A percentile compares a stretch with the other conserved stretches of the same genome.
These are phyloP conservation scores for Ranitomeya imitator DNA, from an alignment of 2,113 vertebrate genomes.

Conservation along the genomic window DNA sequence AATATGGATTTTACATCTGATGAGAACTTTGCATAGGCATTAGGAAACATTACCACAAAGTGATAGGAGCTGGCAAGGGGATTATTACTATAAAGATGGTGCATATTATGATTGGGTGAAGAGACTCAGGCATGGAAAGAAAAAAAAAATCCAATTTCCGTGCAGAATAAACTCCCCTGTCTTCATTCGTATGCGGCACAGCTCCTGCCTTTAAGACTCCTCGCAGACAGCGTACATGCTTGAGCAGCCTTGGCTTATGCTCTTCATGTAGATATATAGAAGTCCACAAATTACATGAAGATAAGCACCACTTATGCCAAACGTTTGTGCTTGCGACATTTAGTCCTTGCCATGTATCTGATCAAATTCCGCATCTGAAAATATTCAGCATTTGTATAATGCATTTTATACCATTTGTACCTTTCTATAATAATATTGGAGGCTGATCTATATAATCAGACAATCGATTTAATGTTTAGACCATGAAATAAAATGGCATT, in stretches of 20 bases:
- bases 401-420: neutral
- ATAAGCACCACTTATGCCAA: conserved; percentile 35
- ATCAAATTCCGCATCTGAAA: neutral
- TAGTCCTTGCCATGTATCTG: neutral
- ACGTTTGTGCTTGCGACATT: neutral
- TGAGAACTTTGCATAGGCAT: conserved; percentile 57
- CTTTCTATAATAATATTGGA: neutral
- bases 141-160: conserved; percentile 37
- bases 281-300: conserved; percentile 2
- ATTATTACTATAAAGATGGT: conserved; percentile 54
- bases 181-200: conserved; percentile 52
- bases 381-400: neutral
- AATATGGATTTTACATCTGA: conserved; percentile 56
- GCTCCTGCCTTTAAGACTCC: conserved; percentile 36
- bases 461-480: neutral
- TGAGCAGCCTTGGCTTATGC: conserved; percentile 37
- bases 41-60: conserved; percentile 53
- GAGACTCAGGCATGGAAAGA: neutral
- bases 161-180: conserved; percentile 8
- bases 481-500: neutral
- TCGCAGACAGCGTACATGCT: conserved; percentile 35
- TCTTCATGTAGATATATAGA: conserved; percentile 26
- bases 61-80: conserved; percentile 42
- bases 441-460: neutral
- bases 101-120: conserved; percentile 52